phyloP scores from a whole-genome alignment of 2,888 invertebrate species.

The Drosophila aldrichi region DNA sequence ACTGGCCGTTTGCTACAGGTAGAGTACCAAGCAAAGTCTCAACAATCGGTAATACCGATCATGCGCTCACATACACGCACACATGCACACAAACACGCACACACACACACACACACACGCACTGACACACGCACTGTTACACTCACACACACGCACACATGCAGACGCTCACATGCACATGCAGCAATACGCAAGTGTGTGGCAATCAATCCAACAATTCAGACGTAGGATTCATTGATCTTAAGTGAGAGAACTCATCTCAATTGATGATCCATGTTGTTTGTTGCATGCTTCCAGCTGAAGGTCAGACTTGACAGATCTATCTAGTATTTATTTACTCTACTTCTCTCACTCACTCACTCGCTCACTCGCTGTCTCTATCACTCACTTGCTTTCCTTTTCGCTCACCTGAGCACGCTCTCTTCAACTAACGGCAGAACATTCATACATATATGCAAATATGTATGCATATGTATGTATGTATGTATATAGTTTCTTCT shows the following conservation, averaged over 20 bases:
- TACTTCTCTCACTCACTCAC: neutral
- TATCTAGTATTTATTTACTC: neutral
- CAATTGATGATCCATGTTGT: conserved; percentile 16
- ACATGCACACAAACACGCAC: conserved; percentile 15
- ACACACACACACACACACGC: neutral
- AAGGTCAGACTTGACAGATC: conserved; percentile 37
- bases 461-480: neutral
- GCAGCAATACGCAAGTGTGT: conserved; percentile 13
- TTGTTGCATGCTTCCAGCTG: conserved; percentile 40
- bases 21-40: conserved; percentile 86
- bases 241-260: neutral
- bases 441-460: neutral
- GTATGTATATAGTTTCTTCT: neutral
- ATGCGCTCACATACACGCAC: conserved; percentile 33
- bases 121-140: neutral
- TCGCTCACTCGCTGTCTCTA: neutral
- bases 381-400: neutral
- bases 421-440: neutral
- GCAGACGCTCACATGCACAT: conserved; percentile 8
- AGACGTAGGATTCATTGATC: conserved; percentile 10
- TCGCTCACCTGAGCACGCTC: conserved; percentile 2
- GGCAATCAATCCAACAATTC: conserved; percentile 12
- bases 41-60: conserved; percentile 54
- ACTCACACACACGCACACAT: conserved; percentile 1
- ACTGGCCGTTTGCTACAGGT: conserved; percentile 98